Conservation (phyloP, 1,140 invertebrate species). For the Sipha flava region DNA sequence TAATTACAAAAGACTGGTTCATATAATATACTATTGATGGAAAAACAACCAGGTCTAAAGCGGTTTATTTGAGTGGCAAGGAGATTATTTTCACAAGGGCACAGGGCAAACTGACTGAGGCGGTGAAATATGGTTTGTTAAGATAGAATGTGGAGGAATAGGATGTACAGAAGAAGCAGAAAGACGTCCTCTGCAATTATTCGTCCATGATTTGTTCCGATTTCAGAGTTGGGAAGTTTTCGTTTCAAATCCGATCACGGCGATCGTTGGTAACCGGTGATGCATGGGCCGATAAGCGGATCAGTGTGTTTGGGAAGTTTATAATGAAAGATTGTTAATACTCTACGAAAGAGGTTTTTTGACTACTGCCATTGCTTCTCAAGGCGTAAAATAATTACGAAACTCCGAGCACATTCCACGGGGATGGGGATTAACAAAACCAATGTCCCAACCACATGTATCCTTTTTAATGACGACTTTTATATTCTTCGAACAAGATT, state of each 20-base stretch:
- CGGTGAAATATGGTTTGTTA: neutral
- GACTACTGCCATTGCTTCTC: conserved; percentile 1
- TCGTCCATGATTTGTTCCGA: neutral
- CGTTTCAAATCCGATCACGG: conserved; percentile 22
- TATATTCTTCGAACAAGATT: neutral
- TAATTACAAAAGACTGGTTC: neutral
- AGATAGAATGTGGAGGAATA: neutral
- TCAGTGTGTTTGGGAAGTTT: conserved; percentile 1
- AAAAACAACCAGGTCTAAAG: neutral
- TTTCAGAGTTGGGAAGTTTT: conserved; percentile 17
- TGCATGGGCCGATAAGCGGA: conserved; percentile 16
- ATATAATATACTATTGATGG: neutral
- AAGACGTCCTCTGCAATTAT: neutral
- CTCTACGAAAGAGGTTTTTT: conserved; percentile 28
- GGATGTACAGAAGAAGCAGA: neutral
- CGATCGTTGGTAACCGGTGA: conserved; percentile 14
- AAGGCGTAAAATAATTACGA: conserved; percentile 26
- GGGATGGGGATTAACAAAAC: neutral
- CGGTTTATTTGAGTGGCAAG: neutral
- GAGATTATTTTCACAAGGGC: neutral
- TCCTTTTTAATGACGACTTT: neutral
- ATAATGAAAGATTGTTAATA: conserved; percentile 20
- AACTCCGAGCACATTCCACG: neutral
- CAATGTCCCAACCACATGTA: neutral
- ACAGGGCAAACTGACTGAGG: neutral